Evolutionary conservation across 1,140 invertebrate genomes (phyloP), one percentile per base, ranked within the genome.

Genomic region (Diabrotica virgifera): DNA sequence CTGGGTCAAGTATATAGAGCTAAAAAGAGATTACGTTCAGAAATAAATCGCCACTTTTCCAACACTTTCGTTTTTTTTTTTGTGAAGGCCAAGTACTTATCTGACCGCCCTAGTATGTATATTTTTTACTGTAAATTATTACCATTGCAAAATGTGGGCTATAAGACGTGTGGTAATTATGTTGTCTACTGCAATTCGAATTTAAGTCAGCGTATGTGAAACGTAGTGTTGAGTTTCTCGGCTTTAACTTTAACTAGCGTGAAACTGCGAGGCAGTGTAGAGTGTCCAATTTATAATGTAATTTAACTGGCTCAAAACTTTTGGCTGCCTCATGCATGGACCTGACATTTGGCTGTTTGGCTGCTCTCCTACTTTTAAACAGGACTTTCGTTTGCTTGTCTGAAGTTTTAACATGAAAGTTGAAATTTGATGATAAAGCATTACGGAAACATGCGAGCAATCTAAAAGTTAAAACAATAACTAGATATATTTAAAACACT

Each of bases 161-260:
- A 62, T 54, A 53, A 36, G 60, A 62, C 51, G 52, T 52, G 52
- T 12, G 10, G 14, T 62, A 62, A 62, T 62, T 62, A 46, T 54
- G n/a, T 46, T 62, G 60, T 62, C 60, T 62, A 51, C n/a, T 53
- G 52, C 60, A 62, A 37, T 54, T 24, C 24, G 51, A n/a, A 35
- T 12, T 62, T 37, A 36, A 14, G 9, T 59, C 7, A 52, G 53
- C 51, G 60, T 62, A 53, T 62, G 60, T 62, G 60, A 54, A 54
- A 54, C 35, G 52, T 53, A 38, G 60, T 62, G 60, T 62, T 62
- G 51, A 54, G 13, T 62, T 62, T 62, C 60, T 51, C 60, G 52
- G 35, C 50, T 52, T 12, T 62, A 53, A 62, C 60, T 62, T 36
- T 36, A 37, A 36, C 40, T 36, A 10, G 12, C 50, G 51, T 52